Evolutionary conservation across 2,797 vertebrate genomes (phyloP).

Genomic region (Meriones psammophilus): DNA sequence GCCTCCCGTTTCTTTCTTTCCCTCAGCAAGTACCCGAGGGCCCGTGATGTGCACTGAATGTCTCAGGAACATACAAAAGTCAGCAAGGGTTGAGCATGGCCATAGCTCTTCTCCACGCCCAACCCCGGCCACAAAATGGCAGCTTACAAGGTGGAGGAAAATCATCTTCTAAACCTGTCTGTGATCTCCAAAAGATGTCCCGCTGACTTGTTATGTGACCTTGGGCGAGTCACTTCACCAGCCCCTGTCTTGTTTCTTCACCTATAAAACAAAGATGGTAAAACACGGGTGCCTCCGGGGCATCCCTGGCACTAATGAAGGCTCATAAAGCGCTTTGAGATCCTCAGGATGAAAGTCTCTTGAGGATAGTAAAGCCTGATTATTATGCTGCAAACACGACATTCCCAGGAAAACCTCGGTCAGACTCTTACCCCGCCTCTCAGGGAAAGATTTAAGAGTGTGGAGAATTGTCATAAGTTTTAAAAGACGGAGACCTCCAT

Average conservation of each 20-base stretch:
- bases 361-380: conserved; percentile 69
- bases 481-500: conserved; percentile 76
- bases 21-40: not conserved
- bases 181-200: conserved; percentile 43
- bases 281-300: conserved; percentile 72
- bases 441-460: conserved; percentile 72
- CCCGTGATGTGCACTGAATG: not conserved
- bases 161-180: conserved; percentile 47
- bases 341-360: conserved; percentile 81
- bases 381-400: conserved; percentile 62
- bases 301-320: conserved; percentile 78
- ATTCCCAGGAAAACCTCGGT: conserved; percentile 76
- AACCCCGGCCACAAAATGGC: not conserved
- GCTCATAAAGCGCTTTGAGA: conserved; percentile 82
- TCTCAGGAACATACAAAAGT: not conserved
- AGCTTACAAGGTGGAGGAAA: not conserved
- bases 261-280: conserved; percentile 76
- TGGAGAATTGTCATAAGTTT: conserved; percentile 59
- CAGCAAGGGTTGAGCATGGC: not conserved
- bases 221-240: conserved; percentile 76
- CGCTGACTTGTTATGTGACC: conserved; percentile 67
- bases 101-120: not conserved
- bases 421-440: conserved; percentile 58
- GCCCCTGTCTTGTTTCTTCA: conserved; percentile 66
- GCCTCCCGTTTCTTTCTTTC: not conserved